phyloP scores from a whole-genome alignment of 2,113 vertebrate species.

The Oreochromis aureus region DNA sequence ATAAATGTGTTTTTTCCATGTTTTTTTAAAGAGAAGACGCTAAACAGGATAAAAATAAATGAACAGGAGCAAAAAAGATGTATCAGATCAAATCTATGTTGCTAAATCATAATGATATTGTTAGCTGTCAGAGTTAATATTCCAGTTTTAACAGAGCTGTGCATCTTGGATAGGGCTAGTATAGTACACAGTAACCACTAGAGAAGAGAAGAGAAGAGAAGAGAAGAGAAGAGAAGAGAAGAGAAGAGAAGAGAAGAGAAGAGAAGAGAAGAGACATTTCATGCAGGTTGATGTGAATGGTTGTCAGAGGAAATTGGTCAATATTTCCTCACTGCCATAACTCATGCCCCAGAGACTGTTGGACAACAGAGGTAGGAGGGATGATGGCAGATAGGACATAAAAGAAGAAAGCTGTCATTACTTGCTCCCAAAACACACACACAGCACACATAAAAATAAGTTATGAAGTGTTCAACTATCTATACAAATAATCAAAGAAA shows the following conservation, averaged over 20 bases:
- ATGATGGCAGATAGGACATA: constrained; percentile 24
- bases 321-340: constrained; percentile 18
- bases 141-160: neutral
- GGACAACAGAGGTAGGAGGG: constrained; percentile 9
- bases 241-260: neutral
- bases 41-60: neutral
- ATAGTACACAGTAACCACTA: neutral
- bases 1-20: neutral
- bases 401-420: constrained; percentile 26
- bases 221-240: neutral
- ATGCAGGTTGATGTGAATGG: neutral
- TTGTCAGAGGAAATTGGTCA: constrained; percentile 39
- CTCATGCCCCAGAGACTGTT: constrained; percentile 10
- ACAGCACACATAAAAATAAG: neutral
- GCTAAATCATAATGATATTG: neutral
- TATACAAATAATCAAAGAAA: neutral
- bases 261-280: neutral
- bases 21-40: neutral
- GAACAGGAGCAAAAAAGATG: neutral
- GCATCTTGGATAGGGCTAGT: neutral
- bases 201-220: neutral
- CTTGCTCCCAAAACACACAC: neutral
- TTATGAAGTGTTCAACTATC: neutral
- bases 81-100: neutral
- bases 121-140: neutral